Base-by-base conservation (phyloP, 1,140 invertebrate genomes). In the Drosophila yakuba region DNA sequence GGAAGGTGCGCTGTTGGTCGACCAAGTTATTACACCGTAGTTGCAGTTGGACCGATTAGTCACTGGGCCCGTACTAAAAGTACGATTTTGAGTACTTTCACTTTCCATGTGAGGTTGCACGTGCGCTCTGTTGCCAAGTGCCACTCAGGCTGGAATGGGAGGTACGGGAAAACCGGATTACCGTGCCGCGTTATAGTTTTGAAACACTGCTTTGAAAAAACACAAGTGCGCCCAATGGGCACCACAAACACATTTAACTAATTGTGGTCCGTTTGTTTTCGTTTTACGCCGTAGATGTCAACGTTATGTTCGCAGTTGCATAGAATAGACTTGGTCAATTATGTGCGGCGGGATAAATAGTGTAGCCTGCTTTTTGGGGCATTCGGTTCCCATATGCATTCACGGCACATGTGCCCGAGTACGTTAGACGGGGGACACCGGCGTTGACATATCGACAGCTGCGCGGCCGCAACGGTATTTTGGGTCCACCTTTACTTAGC, bases 41-140 rank as follows among this genome's bases (percentile, higher is more conserved):
- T 66, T 56, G 54, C 39, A 44, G 71, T 66, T 54, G 74, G 57
- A 75, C 56, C 69, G 78, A 74, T 84, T 69, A 57, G 77, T 51
- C 63, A 68, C 84, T 74, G 52, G 39, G 36, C 47, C 45, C 45
- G 80, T 80, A 76, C 73, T 78, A 48, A 84, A 89, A 89, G 78
- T 77, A 89, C 85, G 80, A 74, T 80, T 78, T 88, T 59, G 51
- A 89, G 84, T 89, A 80, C 78, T 89, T 88, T 89, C 74, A 83
- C 76, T 88, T 88, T 83, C 52, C 73, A 77, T 61, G 61, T 50
- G 62, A 47, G 61, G 80, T 68, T 80, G 80, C 84, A 89, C 83
- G 84, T 89, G 83, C 80, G 84, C 80, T 55, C 59, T 86, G 75
- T 50, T 73, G 52, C 61, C 82, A 78, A 83, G 83, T 84, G 84